Evolutionary conservation across 2,113 vertebrate species (phyloP), one percentile per base, ranked within the genome.

Genomic region (Oxyruncus cristatus): DNA sequence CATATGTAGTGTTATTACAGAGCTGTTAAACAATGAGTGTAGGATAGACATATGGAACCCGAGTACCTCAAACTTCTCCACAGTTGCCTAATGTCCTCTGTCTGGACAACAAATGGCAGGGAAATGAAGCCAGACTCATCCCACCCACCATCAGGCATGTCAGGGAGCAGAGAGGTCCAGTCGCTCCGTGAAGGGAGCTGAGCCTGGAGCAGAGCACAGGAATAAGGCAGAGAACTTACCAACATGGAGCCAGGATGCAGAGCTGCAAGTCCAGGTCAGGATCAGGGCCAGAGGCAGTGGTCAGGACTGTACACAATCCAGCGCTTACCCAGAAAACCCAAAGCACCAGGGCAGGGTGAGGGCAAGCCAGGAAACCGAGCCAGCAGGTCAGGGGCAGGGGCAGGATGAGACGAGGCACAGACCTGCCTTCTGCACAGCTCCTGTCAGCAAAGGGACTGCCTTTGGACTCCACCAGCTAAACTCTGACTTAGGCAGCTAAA

Each of bases 301-400:
- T 14, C 62, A 65, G 62, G 16, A 30, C 3, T 5, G 15, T 14
- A 46, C 37, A 18, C 22, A 28, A 12, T 6, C 9, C 11, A 12
- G 24, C 11, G 27, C 11, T 33, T 24, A 28, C 5, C 7, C 52
- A 50, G 26, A 27, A 32, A 39, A 27, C 1, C 30, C 12, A 26
- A 1, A 59, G 39, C 22, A 32, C 21, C 27, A 24, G 44, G 9
- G 20, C 4, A 1, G 10, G 9, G 18, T 11, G 12, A 63, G 61
- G 27, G 9, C 4, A 52, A 42, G 11, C 6, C 20, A 61, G 28
- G 28, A 67, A 59, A 30, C 5, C 0, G 1, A 92, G 22, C 7
- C 27, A 50, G 50, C 30, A 33, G 22, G 42, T 33, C 9, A 14
- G 13, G 41, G 12, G 18, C 37, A 62, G 27, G 61, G 39, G 13